Conservation (phyloP, 2,888 invertebrate genomes). For the Dermolepida albohirtum region DNA sequence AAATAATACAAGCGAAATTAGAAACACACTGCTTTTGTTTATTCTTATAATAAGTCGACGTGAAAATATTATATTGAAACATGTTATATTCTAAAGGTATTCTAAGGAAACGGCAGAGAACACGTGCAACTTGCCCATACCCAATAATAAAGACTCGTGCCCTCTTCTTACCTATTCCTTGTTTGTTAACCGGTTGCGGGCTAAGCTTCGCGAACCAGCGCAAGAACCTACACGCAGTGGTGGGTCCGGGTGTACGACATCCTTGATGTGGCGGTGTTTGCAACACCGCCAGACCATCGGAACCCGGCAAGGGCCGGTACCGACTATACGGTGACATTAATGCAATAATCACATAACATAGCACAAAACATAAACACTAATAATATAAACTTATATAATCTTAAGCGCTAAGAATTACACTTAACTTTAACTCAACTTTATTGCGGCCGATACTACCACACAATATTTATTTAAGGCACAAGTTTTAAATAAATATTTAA, state of each 20-base stretch:
- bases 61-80: too few relatives aligned
- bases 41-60: too few relatives aligned
- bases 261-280: constrained; percentile 49
- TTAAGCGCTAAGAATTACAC: background rate
- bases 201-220: constrained; percentile 69
- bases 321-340: constrained; percentile 65
- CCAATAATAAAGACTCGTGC: background rate
- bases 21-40: too few relatives aligned
- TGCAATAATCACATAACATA: constrained; percentile 28
- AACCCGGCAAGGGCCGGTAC: constrained; percentile 64
- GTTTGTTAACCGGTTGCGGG: constrained; percentile 68
- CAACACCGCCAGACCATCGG: constrained; percentile 57
- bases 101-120: too few relatives aligned
- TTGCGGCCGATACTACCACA: too few relatives aligned
- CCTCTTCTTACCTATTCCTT: constrained; percentile 60
- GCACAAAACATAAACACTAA: constrained; percentile 30
- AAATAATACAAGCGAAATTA: too few relatives aligned
- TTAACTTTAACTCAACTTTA: background rate
- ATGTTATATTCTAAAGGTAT: too few relatives aligned
- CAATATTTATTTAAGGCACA: too few relatives aligned
- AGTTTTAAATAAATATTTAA: too few relatives aligned
- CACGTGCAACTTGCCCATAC: too few relatives aligned
- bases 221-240: constrained; percentile 68
- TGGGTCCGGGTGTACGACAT: constrained; percentile 53
- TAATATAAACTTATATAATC: background rate